phyloP scores from a whole-genome alignment of 2,888 invertebrate species.

The Melipona beecheii region DNA sequence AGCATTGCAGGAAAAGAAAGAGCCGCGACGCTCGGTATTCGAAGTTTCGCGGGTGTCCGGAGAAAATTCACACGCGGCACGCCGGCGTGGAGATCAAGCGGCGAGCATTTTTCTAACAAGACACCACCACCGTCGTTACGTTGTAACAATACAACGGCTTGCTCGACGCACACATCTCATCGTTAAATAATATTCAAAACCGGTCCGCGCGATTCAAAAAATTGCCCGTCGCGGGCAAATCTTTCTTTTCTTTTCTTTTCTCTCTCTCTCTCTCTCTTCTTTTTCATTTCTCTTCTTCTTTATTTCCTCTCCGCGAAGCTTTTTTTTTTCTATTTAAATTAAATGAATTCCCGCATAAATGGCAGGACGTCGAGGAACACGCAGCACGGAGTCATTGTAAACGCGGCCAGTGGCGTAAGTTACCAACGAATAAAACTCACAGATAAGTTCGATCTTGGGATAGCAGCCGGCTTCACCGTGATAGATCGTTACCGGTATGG shows the following conservation, averaged over 20 bases:
- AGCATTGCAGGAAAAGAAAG: background rate
- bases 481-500: slow-evolving; percentile 34
- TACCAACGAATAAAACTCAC: slow-evolving; percentile 68
- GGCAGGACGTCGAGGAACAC: slow-evolving; percentile 57
- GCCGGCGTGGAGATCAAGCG: slow-evolving; percentile 65
- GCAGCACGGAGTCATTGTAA: slow-evolving; percentile 69
- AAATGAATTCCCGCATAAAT: slow-evolving; percentile 73
- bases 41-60: slow-evolving; percentile 65
- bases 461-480: slow-evolving; percentile 43
- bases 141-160: slow-evolving; percentile 26
- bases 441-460: slow-evolving; percentile 54
- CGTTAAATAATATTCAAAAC: too few relatives aligned
- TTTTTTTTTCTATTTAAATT: slow-evolving; percentile 66
- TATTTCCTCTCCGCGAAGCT: background rate
- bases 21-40: slow-evolving; percentile 31
- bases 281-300: too few relatives aligned
- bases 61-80: slow-evolving; percentile 62
- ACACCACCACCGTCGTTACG: slow-evolving; percentile 52
- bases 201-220: background rate
- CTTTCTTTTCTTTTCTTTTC: too few relatives aligned
- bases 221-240: too few relatives aligned
- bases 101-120: slow-evolving; percentile 62
- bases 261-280: too few relatives aligned
- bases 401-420: slow-evolving; percentile 74
- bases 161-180: slow-evolving; percentile 20